Percentiles rank a stretch among this genome's conserved stretches.
Conservation (phyloP, 2,888 invertebrate species). For the Lymantria monacha region DNA sequence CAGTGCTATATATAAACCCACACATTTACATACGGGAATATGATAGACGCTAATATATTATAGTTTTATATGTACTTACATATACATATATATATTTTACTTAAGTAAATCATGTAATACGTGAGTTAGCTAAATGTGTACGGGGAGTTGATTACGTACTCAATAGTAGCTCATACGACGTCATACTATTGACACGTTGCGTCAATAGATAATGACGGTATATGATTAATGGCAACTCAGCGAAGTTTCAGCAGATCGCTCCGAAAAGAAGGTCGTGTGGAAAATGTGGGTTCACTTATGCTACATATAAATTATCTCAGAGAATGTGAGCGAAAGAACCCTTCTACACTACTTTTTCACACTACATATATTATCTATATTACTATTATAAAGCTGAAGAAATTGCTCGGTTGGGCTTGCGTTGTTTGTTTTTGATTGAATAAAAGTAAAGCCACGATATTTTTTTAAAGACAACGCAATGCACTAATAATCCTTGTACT, state of each 20-base stretch:
- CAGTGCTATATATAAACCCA: too few species aligned
- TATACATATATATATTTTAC: too few species aligned
- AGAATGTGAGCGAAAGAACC: constrained; percentile 45
- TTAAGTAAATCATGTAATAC: constrained; percentile 23
- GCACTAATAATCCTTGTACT: too few species aligned
- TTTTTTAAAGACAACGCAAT: too few species aligned
- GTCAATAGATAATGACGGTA: constrained; percentile 56
- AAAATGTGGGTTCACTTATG: constrained; percentile 44
- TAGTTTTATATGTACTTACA: too few species aligned
- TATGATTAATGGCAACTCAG: constrained; percentile 65
- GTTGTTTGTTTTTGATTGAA: too few species aligned
- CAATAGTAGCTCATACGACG: constrained; percentile 33
- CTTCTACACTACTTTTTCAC: constrained; percentile 35
- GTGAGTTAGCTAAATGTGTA: constrained; percentile 41
- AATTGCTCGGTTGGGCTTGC: too few species aligned
- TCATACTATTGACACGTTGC: constrained; percentile 8
- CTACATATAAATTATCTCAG: constrained; percentile 59
- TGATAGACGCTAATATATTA: too few species aligned
- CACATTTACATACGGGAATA: too few species aligned
- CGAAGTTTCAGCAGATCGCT: constrained; percentile 49
- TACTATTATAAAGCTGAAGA: too few species aligned
- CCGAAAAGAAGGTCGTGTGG: constrained; percentile 44
- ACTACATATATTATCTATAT: constrained; percentile 8
- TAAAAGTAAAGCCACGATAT: too few species aligned
- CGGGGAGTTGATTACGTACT: constrained; percentile 34